Percentiles rank a stretch among this genome's conserved stretches.
These are phyloP conservation scores for Zosterops pallidus DNA, from an alignment of 2,113 vertebrate genomes.

Conservation along the genomic window DNA sequence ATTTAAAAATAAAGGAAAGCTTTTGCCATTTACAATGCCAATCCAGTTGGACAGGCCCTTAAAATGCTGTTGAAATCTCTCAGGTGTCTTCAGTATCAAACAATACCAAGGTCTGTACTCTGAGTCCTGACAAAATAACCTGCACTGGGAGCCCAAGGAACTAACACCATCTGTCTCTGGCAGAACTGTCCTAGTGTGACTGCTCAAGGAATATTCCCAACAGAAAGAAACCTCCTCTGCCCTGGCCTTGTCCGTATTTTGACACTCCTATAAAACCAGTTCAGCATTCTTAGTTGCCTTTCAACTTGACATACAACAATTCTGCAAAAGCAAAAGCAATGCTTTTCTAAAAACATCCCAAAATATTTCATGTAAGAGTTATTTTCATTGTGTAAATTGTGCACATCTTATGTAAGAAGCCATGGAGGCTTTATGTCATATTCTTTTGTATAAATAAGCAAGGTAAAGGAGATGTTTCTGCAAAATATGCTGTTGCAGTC, in stretches of 20 bases:
- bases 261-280: background rate
- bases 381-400: background rate
- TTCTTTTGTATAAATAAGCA: background rate
- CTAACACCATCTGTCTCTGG: fast-evolving
- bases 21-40: background rate
- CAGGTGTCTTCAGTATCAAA: background rate
- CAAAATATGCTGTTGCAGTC: background rate
- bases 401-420: background rate
- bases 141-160: background rate
- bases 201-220: background rate
- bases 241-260: fast-evolving
- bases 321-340: background rate
- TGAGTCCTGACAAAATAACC: background rate
- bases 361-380: background rate
- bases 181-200: fast-evolving
- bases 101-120: background rate
- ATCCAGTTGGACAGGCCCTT: background rate
- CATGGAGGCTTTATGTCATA: background rate
- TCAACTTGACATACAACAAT: background rate
- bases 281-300: background rate
- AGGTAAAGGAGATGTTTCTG: background rate
- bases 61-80: background rate
- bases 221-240: background rate
- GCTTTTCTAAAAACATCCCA: background rate
- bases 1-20: background rate